Conservation (phyloP, 2,888 invertebrate genomes). For the Cybosia mesomella region DNA sequence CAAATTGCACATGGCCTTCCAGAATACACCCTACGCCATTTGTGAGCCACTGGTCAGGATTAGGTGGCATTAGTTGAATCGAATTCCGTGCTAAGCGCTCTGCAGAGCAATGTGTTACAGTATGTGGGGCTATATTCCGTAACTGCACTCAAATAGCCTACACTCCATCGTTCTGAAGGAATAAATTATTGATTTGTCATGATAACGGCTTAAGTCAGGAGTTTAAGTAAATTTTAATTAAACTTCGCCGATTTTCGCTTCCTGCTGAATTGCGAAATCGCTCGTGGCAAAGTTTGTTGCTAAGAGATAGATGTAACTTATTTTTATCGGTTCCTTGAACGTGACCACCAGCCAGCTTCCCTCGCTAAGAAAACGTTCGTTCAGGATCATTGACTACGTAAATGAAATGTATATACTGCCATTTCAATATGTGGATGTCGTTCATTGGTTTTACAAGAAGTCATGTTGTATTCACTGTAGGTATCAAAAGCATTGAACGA, state of each 20-base stretch:
- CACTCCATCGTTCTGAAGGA: conserved; percentile 43
- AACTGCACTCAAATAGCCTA: conserved; percentile 60
- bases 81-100: conserved; percentile 83
- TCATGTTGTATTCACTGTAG: conserved; percentile 16
- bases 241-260: conserved; percentile 73
- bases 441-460: conserved; percentile 21
- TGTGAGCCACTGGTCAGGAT: conserved; percentile 78
- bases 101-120: conserved; percentile 79
- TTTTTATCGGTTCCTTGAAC: conserved; percentile 58
- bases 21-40: conserved; percentile 78
- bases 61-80: conserved; percentile 84
- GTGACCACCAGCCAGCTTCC: conserved; percentile 34
- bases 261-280: conserved; percentile 63
- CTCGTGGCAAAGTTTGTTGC: conserved; percentile 42
- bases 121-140: conserved; percentile 55
- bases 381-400: conserved; percentile 34
- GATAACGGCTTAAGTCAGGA: conserved; percentile 50
- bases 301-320: conserved; percentile 58
- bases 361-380: conserved; percentile 28
- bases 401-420: conserved; percentile 34
- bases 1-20: conserved; percentile 81
- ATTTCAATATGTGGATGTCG: conserved; percentile 21
- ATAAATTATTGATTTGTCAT: conserved; percentile 61
- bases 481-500: background rate
- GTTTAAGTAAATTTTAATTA: conserved; percentile 67